Conservation (phyloP, 1,140 invertebrate genomes). For the Vanessa atalanta region DNA sequence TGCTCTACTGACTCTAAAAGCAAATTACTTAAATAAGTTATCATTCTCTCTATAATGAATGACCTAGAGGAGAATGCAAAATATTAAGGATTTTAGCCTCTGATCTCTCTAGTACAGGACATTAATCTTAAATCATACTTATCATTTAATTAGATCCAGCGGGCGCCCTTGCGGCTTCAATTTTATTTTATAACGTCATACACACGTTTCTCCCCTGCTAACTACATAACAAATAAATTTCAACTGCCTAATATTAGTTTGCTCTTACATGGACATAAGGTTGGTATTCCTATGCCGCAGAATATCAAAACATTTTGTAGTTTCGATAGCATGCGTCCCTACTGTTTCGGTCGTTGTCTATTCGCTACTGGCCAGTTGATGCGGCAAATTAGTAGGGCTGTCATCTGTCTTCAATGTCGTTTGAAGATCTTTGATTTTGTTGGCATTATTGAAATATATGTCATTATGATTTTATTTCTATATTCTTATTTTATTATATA, state of each 20-base stretch:
- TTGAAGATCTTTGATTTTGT: neutral
- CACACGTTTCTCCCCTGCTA: conserved; percentile 72
- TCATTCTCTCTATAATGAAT: conserved; percentile 31
- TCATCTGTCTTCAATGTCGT: no score
- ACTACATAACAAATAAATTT: conserved; percentile 55
- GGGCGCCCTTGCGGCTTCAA: conserved; percentile 76
- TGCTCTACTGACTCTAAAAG: conserved; percentile 21
- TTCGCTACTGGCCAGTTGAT: conserved; percentile 70
- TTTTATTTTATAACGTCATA: conserved; percentile 81
- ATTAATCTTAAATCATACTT: conserved; percentile 78
- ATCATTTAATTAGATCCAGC: conserved; percentile 80
- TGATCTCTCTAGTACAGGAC: conserved; percentile 64
- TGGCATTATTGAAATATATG: no score
- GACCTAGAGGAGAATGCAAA: conserved; percentile 47
- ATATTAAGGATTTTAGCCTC: conserved; percentile 62
- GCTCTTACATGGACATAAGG: conserved; percentile 44
- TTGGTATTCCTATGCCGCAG: conserved; percentile 41
- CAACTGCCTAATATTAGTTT: conserved; percentile 33
- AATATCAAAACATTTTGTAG: conserved; percentile 45
- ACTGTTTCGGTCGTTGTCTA: conserved; percentile 64
- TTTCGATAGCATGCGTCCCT: conserved; percentile 56
- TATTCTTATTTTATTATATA: no score
- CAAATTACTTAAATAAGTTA: conserved; percentile 24
- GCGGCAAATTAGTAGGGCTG: conserved; percentile 73
- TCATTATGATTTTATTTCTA: no score